Base-by-base conservation (phyloP, 2,888 invertebrate species). In the Oasisia sp. region DNA sequence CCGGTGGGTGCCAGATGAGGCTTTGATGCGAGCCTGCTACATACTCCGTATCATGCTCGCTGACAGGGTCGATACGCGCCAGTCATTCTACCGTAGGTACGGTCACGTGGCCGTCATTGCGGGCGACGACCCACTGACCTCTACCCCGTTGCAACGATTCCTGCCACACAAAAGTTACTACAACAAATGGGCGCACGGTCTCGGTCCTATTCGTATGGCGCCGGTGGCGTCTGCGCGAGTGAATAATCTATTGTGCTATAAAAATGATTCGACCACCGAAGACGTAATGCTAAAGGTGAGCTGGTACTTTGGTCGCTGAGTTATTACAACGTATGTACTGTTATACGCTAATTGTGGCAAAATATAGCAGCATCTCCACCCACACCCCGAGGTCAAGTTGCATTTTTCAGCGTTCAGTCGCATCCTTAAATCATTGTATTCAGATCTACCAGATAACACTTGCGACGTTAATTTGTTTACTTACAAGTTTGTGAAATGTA, bases 11-110 rank as follows among this genome's bases (percentile, higher is more conserved):
- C 92, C 94, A 12, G 94, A 95, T 92, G 91, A 93, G 27, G 95
- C 95, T 1, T 92, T 95, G 32, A 93, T 93, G 89, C 90, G 95
- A 44, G 95, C 95, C 8, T 95, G 95, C 93, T 95, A 95, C 93
- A 94, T 94, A 0, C 93, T 95, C 0, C 93, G 95, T 32, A 94
- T 95, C 92, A 93, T 95, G 32, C 92, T 95, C 90, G 95, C 95
- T 12, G 95, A 94, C 93, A 93, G 94, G 58, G 50, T 58, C 5
- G 94, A 93, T 91, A 92, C 95, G 7, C 93, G 95, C 7, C 92
- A 94, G 50, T 93, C 94, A n/a, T 95, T 94, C 93, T 95, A 94
- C 93, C 93, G 94, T 19, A 91, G 92, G 32, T 94, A 94, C 89
- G 95, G 95, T 0, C 93, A 95, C 32, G 93, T 95, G 50, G 95